Conservation (phyloP, 1,140 invertebrate species). For the Cotesia typhae region DNA sequence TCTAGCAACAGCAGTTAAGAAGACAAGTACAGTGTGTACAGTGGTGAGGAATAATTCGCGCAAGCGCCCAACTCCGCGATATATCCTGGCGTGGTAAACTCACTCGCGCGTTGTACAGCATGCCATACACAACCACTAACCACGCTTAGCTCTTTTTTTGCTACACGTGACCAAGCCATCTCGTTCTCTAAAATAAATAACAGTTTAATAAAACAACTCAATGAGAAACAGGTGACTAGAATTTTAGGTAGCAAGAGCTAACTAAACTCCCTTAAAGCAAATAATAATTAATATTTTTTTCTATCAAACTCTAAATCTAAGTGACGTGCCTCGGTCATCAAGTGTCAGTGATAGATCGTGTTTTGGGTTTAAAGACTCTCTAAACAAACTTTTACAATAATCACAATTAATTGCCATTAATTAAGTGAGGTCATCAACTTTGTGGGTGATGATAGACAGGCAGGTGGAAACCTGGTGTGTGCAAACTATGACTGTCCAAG, state of each 20-base stretch:
- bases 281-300: neutral
- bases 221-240: neutral
- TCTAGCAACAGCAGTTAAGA: constrained; percentile 3
- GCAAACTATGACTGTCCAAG: constrained; percentile 62
- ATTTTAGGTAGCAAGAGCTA: too few relatives aligned
- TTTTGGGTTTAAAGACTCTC: too few relatives aligned
- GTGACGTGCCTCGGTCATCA: too few relatives aligned
- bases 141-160: constrained; percentile 46
- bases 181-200: neutral
- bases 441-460: constrained; percentile 46
- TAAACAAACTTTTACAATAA: neutral
- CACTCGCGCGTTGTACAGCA: constrained; percentile 65
- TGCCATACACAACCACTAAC: constrained; percentile 60
- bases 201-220: neutral
- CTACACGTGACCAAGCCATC: constrained; percentile 59
- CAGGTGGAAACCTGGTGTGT: constrained; percentile 49
- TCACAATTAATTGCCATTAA: neutral
- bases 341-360: neutral
- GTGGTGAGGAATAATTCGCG: constrained; percentile 46
- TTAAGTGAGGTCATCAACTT: neutral
- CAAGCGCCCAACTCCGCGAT: constrained; percentile 61
- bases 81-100: constrained; percentile 61
- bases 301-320: too few relatives aligned
- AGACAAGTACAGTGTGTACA: neutral
- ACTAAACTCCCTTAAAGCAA: too few relatives aligned